Evolutionary conservation across 2,888 invertebrate species (phyloP).

Genomic region (Frankliniella fusca): DNA sequence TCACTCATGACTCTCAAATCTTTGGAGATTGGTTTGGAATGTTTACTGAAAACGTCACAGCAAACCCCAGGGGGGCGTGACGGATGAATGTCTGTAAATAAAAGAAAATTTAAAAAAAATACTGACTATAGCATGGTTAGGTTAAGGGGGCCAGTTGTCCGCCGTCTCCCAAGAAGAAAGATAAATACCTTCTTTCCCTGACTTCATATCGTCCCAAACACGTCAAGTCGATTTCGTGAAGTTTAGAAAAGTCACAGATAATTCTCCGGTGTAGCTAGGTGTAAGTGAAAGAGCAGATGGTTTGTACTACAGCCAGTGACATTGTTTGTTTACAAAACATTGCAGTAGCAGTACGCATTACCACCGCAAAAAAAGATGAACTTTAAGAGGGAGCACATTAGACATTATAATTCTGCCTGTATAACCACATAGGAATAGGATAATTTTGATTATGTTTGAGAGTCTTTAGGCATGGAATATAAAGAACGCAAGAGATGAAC

Average conservation of each 20-base stretch:
- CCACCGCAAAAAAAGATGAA: background rate
- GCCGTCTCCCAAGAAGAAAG: background rate
- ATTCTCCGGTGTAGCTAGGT: background rate
- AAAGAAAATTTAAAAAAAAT: background rate
- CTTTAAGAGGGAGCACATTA: background rate
- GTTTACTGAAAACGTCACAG: background rate
- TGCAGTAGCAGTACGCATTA: background rate
- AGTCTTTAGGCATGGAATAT: background rate
- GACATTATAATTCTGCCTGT: background rate
- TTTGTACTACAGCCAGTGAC: background rate
- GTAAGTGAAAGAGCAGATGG: background rate
- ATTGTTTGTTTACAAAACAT: background rate
- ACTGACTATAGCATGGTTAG: background rate
- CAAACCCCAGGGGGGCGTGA: background rate
- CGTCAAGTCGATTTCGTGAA: background rate
- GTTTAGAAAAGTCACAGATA: background rate
- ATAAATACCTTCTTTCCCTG: background rate
- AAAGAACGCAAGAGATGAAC: background rate
- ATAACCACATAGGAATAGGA: background rate
- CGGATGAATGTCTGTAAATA: background rate
- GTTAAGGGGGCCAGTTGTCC: background rate
- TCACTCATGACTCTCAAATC: background rate
- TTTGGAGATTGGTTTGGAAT: background rate
- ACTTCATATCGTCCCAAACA: too few species aligned
- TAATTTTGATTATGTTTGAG: background rate